These are phyloP conservation scores for Scaptomyza tumidula DNA, from an alignment of 2,888 invertebrate species.

Conservation along the genomic window DNA sequence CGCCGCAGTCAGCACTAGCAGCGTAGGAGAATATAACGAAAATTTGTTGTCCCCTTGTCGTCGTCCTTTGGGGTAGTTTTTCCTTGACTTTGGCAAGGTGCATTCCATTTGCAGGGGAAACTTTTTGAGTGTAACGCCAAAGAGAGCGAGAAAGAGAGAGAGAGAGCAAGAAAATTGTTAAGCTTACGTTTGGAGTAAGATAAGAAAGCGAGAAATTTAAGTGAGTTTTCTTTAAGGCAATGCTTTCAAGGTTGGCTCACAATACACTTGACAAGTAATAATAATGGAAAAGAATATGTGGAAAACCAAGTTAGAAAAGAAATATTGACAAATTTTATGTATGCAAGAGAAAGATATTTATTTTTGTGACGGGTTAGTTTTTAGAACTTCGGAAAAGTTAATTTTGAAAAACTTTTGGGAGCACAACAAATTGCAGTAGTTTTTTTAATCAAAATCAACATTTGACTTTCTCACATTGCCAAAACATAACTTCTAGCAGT, in stretches of 20 bases:
- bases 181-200: slow-evolving; percentile 20
- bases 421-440: too few relatives aligned
- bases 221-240: slow-evolving; percentile 36
- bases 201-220: slow-evolving; percentile 25
- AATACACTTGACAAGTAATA: slow-evolving; percentile 25
- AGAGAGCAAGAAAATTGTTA: background rate
- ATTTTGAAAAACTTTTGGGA: too few relatives aligned
- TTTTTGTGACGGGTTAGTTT: background rate
- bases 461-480: too few relatives aligned
- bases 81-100: slow-evolving; percentile 43
- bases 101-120: slow-evolving; percentile 42
- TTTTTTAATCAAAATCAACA: too few relatives aligned
- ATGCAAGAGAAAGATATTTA: background rate
- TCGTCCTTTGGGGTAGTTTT: slow-evolving; percentile 58
- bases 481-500: too few relatives aligned
- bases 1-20: slow-evolving; percentile 43
- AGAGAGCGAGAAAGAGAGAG: slow-evolving; percentile 16
- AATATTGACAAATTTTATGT: background rate
- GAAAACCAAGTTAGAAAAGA: background rate
- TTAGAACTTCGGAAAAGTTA: background rate
- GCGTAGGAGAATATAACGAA: slow-evolving; percentile 66
- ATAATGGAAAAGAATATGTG: background rate
- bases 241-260: slow-evolving; percentile 50
- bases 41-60: slow-evolving; percentile 23
- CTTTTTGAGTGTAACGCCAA: slow-evolving; percentile 34